These are phyloP conservation scores for Nezara viridula DNA, from an alignment of 2,888 invertebrate species.

Conservation along the genomic window DNA sequence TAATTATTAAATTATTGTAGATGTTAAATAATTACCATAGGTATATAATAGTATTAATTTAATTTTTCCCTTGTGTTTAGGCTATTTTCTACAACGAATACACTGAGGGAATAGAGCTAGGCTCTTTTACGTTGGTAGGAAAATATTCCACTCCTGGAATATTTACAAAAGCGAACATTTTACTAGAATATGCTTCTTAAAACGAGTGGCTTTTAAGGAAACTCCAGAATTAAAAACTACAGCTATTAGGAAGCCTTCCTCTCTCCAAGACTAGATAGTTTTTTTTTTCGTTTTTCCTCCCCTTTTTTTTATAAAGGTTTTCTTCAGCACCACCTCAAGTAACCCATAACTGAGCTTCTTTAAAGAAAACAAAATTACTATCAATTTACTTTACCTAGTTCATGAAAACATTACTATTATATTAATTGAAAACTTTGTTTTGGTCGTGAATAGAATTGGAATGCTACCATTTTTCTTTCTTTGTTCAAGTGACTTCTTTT, in stretches of 20 bases:
- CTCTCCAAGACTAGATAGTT: neutral
- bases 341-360: neutral
- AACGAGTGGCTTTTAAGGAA: slow-evolving; percentile 35
- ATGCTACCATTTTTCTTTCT: neutral
- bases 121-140: neutral
- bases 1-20: too few relatives aligned
- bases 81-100: neutral
- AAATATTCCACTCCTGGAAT: neutral
- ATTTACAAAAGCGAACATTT: neutral
- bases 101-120: neutral
- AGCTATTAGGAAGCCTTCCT: neutral
- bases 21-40: too few relatives aligned
- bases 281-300: neutral
- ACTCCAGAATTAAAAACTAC: slow-evolving; percentile 23
- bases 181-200: slow-evolving; percentile 27
- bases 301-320: neutral
- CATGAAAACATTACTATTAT: neutral
- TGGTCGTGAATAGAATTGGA: neutral
- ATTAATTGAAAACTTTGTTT: neutral
- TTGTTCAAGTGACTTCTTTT: too few relatives aligned
- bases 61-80: neutral
- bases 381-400: neutral
- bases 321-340: neutral
- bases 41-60: too few relatives aligned
- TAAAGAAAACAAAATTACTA: neutral